A percentile compares a stretch with the other conserved stretches of the same genome.
These are phyloP conservation scores for Mesembrinibis cayennensis DNA, from an alignment of 2,113 vertebrate species.

Conservation along the genomic window DNA sequence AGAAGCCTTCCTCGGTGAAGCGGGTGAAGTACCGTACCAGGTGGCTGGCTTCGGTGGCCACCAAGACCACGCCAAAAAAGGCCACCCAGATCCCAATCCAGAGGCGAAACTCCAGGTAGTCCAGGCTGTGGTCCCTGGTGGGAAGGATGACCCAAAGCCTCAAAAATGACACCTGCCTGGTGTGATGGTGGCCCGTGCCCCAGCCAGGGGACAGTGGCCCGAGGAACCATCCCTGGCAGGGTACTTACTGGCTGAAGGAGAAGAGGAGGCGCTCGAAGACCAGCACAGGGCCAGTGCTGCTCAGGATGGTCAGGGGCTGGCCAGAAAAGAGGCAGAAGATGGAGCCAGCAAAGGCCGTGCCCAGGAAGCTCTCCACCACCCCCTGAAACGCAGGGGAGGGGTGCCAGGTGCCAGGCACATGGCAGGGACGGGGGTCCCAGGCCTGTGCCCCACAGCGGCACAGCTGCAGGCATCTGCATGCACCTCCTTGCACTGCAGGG, in stretches of 20 bases:
- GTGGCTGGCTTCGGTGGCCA: slow-evolving; percentile 80
- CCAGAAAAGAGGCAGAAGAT: slow-evolving; percentile 79
- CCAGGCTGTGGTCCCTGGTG: slow-evolving; percentile 72
- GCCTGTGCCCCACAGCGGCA: background rate
- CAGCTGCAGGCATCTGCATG: background rate
- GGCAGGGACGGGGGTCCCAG: accelerated
- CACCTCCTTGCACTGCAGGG: background rate
- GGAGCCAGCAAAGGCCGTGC: slow-evolving; percentile 75
- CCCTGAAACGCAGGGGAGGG: slow-evolving; percentile 60
- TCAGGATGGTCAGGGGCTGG: slow-evolving; percentile 82
- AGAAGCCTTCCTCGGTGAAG: slow-evolving; percentile 84
- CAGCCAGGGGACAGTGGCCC: accelerated
- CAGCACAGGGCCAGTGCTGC: slow-evolving; percentile 79
- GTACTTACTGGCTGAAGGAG: slow-evolving; percentile 77
- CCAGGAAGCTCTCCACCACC: slow-evolving; percentile 80
- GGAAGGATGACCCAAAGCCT: background rate
- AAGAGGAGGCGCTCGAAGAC: slow-evolving; percentile 82
- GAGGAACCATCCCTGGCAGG: accelerated
- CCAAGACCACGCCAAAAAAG: slow-evolving; percentile 76
- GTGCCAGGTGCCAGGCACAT: accelerated
- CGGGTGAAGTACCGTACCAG: slow-evolving; percentile 79
- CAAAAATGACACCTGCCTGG: accelerated
- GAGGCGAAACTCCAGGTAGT: slow-evolving; percentile 81
- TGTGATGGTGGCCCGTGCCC: background rate
- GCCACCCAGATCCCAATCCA: slow-evolving; percentile 84